Evolutionary conservation across 2,888 invertebrate genomes (phyloP), one percentile per base, ranked within the genome.

Genomic region (Oscheius myriophilus): DNA sequence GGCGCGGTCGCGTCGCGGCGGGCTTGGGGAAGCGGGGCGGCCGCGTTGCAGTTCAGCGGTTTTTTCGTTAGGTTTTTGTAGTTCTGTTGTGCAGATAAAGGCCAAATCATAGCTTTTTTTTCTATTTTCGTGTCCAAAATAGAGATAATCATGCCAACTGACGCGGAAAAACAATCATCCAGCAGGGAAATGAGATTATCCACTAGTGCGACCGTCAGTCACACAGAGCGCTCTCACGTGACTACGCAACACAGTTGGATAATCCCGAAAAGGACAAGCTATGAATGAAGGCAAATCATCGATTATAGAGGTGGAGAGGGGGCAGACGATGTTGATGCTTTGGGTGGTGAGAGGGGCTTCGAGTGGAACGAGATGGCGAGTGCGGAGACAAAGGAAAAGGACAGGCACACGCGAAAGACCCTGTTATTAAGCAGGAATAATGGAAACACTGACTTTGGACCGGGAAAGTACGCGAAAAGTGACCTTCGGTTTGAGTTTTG

Each of bases 291-390:
- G 33, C 33, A 33, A 33, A 33, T 33, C 33, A 33, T 33, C 33
- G 33, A 33, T 33, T 33, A 52, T 53, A 45, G 18, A 45, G 45
- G 33, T 18, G n/a, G 51, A 25, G 52, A 21, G 33, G n/a, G 43
- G 26, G 55, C 21, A 54, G 64, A 64, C 39, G 52, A 52, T 42
- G 42, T 42, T 25, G 25, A 53, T 6, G 3, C 41, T 41, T 53
- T 43, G 39, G 63, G 52, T 33, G n/a, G 41, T 26, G 46, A 21
- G 52, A 53, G 67, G 43, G 59, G 53, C 1, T 18, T 23, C 6
- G 23, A n/a, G 33, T 39, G 41, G 21, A 61, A 25, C 16, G 59
- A 67, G 67, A 59, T 49, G 14, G 58, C 57, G 9, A 58, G 45
- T 33, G 16, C 18, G 18, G 51, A 33, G 49, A 23, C 26, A 41